Evolutionary conservation across 2,797 vertebrate species (phyloP), one percentile per base, ranked within the genome.

Genomic region (Clarias pachynema): DNA sequence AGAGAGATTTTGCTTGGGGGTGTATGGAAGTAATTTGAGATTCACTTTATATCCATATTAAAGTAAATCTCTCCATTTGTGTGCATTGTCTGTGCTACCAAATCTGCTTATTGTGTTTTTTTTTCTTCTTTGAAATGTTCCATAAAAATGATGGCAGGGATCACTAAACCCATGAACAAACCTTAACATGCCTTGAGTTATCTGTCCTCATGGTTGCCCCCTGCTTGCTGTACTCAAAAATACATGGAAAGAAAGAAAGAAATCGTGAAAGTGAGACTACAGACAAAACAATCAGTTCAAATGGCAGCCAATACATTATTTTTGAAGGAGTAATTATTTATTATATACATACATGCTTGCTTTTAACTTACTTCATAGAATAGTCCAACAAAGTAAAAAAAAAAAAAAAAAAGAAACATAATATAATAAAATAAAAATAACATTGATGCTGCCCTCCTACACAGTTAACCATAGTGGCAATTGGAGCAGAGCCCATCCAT

Each of bases 141-240:
- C 77, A 60, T 79, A 40, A 79, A n/a, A n/a, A 62, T 79, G 6
- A n/a, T 79, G 34, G 57, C 62, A 79, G 22, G 77, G 57, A 22
- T 62, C 20, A 79, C 24, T 37, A 79, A 79, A 79, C 57, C 34
- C 44, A 62, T 16, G 40, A 80, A 53, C 57, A 83, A 66, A 65
- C 6, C 59, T 63, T 85, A 40, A 29, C 68, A 68, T 80, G 44
- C 49, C 20, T 60, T 37, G 59, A 60, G 56, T 60, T 78, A 14
- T 60, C 44, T 66, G 22, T 82, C 73, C 86, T 89, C 88, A 85
- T 84, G 84, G 87, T 85, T 90, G 88, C 88, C 85, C 88, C 77
- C 87, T 89, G 85, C 89, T 88, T 84, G 85, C 56, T 84, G 81
- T 81, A 86, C 8, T 78, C 81, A 87, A 82, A 62, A 79, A 79